These are phyloP conservation scores for Aplochiton taeniatus DNA, from an alignment of 2,797 vertebrate species.

Conservation along the genomic window DNA sequence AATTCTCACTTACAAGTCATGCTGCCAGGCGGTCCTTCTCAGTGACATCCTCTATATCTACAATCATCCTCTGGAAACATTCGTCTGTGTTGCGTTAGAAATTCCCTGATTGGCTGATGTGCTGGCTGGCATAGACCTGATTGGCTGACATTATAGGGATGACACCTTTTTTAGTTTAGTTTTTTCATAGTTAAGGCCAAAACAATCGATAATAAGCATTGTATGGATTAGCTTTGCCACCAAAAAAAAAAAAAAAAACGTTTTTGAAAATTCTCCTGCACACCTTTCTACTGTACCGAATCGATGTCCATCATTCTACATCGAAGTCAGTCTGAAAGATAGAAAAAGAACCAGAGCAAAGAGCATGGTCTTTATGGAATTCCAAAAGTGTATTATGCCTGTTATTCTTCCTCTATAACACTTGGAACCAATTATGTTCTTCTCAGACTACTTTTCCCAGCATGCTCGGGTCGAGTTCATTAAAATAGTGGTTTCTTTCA, in stretches of 20 bases:
- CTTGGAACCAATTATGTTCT: too few relatives aligned
- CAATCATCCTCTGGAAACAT: constrained; percentile 31
- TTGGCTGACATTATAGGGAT: constrained; percentile 5
- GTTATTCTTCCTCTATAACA: too few relatives aligned
- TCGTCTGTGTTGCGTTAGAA: constrained; percentile 36
- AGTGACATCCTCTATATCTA: constrained; percentile 32
- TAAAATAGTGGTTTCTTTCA: too few relatives aligned
- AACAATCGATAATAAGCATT: constrained; percentile 25
- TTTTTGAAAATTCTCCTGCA: constrained; percentile 10
- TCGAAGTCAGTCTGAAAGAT: too few relatives aligned
- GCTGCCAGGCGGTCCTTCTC: constrained; percentile 16
- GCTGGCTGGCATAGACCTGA: constrained; percentile 24
- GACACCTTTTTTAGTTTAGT: not conserved
- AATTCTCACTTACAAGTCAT: constrained; percentile 38
- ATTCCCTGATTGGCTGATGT: constrained; percentile 23
- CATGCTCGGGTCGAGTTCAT: too few relatives aligned
- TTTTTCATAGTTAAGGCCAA: constrained; percentile 2
- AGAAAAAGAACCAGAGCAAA: too few relatives aligned
- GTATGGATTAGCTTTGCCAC: constrained; percentile 13
- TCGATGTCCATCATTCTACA: too few relatives aligned
- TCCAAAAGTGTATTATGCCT: too few relatives aligned
- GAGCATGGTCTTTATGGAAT: too few relatives aligned
- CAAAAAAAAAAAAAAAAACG: constrained; percentile 10
- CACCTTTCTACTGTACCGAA: too few relatives aligned
- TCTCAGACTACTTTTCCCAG: too few relatives aligned